phyloP scores from a whole-genome alignment of 2,888 invertebrate species.

The Lycophotia porphyrea region DNA sequence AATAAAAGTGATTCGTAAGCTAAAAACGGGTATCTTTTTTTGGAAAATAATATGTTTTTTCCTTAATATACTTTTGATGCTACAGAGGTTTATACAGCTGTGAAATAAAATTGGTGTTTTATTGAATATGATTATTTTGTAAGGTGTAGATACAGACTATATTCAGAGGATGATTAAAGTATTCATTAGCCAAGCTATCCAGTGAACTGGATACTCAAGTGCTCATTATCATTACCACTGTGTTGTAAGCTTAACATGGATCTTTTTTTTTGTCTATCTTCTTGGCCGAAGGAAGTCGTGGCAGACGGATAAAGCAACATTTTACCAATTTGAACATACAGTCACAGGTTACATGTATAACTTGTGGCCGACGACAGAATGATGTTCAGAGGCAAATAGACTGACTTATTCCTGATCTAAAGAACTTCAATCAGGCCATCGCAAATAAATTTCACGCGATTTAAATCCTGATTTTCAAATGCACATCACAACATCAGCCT shows the following conservation, averaged over 20 bases:
- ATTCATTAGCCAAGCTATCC: not conserved
- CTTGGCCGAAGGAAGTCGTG: not conserved
- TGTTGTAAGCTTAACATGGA: not conserved
- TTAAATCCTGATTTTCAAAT: not conserved
- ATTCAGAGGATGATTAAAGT: not conserved
- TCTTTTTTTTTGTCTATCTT: not conserved
- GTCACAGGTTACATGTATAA: not conserved
- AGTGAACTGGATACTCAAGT: not conserved
- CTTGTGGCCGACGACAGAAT: not conserved
- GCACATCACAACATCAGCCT: no score
- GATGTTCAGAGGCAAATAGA: not conserved
- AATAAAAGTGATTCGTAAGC: conserved; percentile 70
- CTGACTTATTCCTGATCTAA: not conserved
- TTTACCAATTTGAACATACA: not conserved
- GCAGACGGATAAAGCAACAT: not conserved
- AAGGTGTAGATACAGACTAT: not conserved
- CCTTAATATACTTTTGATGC: conserved; percentile 45
- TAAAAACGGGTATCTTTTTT: conserved; percentile 57
- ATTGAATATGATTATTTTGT: not conserved
- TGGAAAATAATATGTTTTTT: conserved; percentile 63
- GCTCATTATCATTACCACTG: not conserved
- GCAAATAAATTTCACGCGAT: not conserved
- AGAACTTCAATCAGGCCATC: no score
- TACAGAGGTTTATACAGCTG: conserved; percentile 21
- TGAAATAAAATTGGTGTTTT: conserved; percentile 29